Evolutionary conservation across 2,113 vertebrate species (phyloP), one percentile per base, ranked within the genome.

Genomic region (Promerops cafer): DNA sequence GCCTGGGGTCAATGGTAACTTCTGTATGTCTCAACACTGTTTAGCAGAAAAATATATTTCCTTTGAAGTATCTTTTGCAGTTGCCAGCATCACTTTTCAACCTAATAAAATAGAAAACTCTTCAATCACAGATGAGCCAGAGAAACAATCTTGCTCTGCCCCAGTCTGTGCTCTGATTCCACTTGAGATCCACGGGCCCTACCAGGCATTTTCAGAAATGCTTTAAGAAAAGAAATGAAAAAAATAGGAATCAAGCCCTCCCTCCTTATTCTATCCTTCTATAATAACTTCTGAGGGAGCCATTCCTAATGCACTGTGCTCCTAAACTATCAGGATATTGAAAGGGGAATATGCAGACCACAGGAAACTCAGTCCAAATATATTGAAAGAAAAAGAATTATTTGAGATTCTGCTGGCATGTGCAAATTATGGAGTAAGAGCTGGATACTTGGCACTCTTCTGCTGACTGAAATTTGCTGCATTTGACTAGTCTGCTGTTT

Each of bases 401-500:
- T 92, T 94, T 79, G 39, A 76, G 35, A 69, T 77, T 93, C 77
- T 76, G 50, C 81, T 93, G 63, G 42, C 47, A 64, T n/a, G 26
- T 50, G 11, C 56, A 70, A 81, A 56, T 92, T 87, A 63, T 3
- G 24, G 28, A 95, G 79, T 28, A 74, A 52, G 72, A 87, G 21
- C 13, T 84, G 68, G 66, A 80, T 86, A 63, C 50, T 82, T 85
- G 90, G 70, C 65, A 74, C 31, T 89, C 82, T 56, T 64, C 87
- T 87, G 37, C 74, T 91, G 64, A 57, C 61, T 72, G 47, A 70
- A 83, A 94, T 95, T 79, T 90, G 64, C 64, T 92, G 78, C 78
- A 78, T 88, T 83, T 88, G 75, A 93, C 88, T 93, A 77, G n/a
- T 59, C 65, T 95, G 84, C 53, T 89, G 56, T 88, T 96, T 92